Evolutionary conservation across 2,113 vertebrate genomes (phyloP), one percentile per base, ranked within the genome.

Genomic region (Nibea coibor): DNA sequence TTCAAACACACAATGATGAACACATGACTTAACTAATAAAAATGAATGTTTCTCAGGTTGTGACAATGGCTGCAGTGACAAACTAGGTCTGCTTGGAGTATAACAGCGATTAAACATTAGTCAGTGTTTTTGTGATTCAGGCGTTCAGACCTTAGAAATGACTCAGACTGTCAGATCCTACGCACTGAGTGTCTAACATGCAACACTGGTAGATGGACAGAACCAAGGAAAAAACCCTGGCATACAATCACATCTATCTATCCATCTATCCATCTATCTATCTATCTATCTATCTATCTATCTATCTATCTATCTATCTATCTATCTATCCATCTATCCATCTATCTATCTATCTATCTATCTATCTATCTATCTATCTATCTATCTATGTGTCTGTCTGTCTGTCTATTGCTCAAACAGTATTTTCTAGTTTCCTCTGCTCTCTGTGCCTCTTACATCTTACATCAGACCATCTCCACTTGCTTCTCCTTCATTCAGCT

Each of bases 91-190:
- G 77, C 66, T 78, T 66, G 16, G 12, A 83, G 63, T 59, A 69
- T 68, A 75, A 80, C 76, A 90, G 66, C 56, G 20, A 80, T 81
- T 67, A 69, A 75, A 58, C 62, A 88, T 87, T 87, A 87, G 85
- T 86, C 87, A 88, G 82, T 68, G 79, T 82, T 76, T 63, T 72
- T 50, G 58, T 90, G 87, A 89, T 84, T 90, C 86, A 88, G 64
- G 43, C 22, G 15, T 63, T 90, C 66, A 87, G 81, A 85, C 75
- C 72, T 84, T 85, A 87, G 87, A 54, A 84, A 81, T 91, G 88
- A 92, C 78, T 89, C 85, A 89, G 69, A 64, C 63, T 48, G 57
- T 75, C 68, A 70, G 79, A 89, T 83, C 87, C 89, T 75, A 88
- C 80, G 80, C 91, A 88, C 73, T 56, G 28, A 47, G 72, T 63